Evolutionary conservation across 2,113 vertebrate species (phyloP), one percentile per base, ranked within the genome.

Genomic region (Silurus glanis): DNA sequence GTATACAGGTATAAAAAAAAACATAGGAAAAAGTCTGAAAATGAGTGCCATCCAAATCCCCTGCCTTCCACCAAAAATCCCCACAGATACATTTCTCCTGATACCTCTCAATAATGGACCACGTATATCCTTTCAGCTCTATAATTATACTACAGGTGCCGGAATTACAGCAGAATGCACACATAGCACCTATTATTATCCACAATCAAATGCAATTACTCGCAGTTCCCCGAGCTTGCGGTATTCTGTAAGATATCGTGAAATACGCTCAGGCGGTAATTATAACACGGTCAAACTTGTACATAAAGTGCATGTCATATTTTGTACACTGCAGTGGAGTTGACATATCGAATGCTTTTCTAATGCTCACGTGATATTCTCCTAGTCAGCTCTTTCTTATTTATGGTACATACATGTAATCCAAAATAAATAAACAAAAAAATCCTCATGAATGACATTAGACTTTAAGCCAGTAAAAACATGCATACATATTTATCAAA

Each of bases 121-220:
- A 83, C 1, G 4, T 69, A 83, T 23, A 83, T 83, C 82, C 53
- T 71, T 69, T 83, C 53, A 83, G 82, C 66, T 56, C 49, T 28
- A 69, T 47, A 47, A 69, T 58, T 72, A 83, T 56, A 56, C 19
- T 21, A 23, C 28, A 53, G 17, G 51, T 83, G 49, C 66, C 17
- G 28, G 17, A 83, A 79, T 67, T 55, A 69, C 81, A 82, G 62
- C 82, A 71, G 51, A 58, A 69, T 10, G 0, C 23, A n/a, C 51
- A 51, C 58, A 53, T 64, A 67, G 23, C 23, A 56, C 64, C 9
- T 58, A 72, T 72, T 83, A 83, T 83, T 83, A 83, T 58, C 53
- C 28, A 58, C 28, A 83, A 83, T 83, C 66, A 83, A 83, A 49
- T 83, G 82, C 51, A 72, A 83, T 83, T 71, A 37, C 28, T 72